Base-by-base conservation (phyloP, 2,888 invertebrate species). In the Tenthredo livida region DNA sequence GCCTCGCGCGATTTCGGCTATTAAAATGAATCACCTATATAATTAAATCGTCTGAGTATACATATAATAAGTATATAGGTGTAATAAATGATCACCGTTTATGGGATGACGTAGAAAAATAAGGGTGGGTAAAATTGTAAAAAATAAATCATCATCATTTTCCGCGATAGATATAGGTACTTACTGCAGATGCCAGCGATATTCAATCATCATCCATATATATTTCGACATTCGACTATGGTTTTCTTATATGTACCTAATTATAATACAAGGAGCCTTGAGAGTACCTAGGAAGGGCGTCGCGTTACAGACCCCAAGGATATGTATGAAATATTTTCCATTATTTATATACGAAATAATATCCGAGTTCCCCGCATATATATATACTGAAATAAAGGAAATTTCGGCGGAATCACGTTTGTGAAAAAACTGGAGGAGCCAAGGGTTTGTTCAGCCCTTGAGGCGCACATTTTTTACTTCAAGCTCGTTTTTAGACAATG, bases 21-120 rank as follows among this genome's bases (percentile, higher is more conserved):
- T 54, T 54, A 17, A 54, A 77, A 29, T 54, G 50, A 29, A 50
- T 33, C 17, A 77, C n/a, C 25, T 15, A 37, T 37, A 29, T n/a
- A n/a, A 70, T 33, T 37, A 72, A 72, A 70, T 70, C 67, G 33
- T 33, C n/a, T n/a, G n/a, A n/a, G n/a, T n/a, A n/a, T n/a, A n/a
- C n/a, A n/a, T n/a, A n/a, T n/a, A n/a, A 10, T 61, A 61, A 17
- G 10, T 61, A 61, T 61, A 10, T 61, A 10, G 25, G 61, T 33
- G 6, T 70, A 7, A 43, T 72, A n/a, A 72, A 72, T 40, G n/a
- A 72, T 72, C 40, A 72, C 12, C 72, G 21, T 72, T 25, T 12
- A 2, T 25, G 67, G 29, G 29, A 67, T 67, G 37, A 40, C 37
- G 21, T 72, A 40, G 21, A 40, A 72, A 72, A 72, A 72, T 72